Conservation (phyloP, 2,888 invertebrate genomes). For the Orchesella flavescens region DNA sequence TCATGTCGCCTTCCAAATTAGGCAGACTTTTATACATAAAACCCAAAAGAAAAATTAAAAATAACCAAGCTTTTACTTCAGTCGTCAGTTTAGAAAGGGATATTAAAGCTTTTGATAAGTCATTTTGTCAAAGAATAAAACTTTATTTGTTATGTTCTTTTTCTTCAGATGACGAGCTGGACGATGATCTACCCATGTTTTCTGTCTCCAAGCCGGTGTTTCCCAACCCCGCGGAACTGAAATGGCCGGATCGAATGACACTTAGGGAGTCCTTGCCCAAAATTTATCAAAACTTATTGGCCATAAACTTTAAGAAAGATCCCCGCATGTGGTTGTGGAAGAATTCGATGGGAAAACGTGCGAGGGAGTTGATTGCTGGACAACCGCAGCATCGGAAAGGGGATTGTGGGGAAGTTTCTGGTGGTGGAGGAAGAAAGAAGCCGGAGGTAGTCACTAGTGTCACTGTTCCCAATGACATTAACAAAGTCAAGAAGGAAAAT, state of each 20-base stretch:
- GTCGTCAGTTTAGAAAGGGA: neutral
- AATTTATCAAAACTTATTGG: conserved; percentile 56
- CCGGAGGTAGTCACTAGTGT: no score
- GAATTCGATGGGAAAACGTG: no score
- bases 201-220: conserved; percentile 30
- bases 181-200: conserved; percentile 31
- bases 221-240: conserved; percentile 50
- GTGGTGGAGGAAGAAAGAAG: no score
- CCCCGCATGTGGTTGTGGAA: conserved; percentile 11
- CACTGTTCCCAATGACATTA: no score
- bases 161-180: conserved; percentile 62
- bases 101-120: neutral
- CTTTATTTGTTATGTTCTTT: no score
- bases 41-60: no score
- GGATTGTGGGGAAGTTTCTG: no score
- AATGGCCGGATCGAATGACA: conserved; percentile 54
- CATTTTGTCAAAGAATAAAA: neutral
- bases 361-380: no score
- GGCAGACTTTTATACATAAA: no score
- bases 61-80: conserved; percentile 14
- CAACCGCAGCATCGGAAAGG: no score
- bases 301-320: conserved; percentile 66
- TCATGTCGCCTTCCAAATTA: neutral
- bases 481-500: no score
- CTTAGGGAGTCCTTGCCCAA: conserved; percentile 42